phyloP scores from a whole-genome alignment of 2,797 vertebrate species.

The Enteromius argenteus region DNA sequence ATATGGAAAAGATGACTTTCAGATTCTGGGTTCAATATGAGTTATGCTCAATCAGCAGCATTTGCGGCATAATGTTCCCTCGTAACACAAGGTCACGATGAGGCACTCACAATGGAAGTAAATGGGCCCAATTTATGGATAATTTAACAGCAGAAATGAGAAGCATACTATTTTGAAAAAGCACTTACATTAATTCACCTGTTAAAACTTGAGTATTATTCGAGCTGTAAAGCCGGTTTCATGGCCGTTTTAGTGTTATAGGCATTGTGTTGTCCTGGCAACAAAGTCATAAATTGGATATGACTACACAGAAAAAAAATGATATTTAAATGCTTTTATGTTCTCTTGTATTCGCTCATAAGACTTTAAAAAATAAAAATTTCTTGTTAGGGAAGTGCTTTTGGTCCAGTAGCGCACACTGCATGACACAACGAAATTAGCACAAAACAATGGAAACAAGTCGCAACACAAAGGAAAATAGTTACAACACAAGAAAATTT shows the following conservation, averaged over 20 bases:
- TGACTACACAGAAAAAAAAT: neutral
- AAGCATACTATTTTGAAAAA: neutral
- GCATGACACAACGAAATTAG: too few species aligned
- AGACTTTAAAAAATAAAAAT: neutral
- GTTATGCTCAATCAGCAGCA: constrained; percentile 31
- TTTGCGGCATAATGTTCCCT: neutral
- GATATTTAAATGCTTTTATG: neutral
- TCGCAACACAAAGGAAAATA: too few species aligned
- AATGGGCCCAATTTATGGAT: neutral
- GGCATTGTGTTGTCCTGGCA: neutral
- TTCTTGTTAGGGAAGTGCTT: neutral
- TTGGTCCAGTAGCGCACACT: neutral
- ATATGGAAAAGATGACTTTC: constrained; percentile 43
- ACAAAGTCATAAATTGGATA: constrained; percentile 2
- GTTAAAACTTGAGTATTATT: neutral
- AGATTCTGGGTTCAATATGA: constrained; percentile 41
- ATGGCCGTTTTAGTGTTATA: neutral
- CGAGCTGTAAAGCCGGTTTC: neutral
- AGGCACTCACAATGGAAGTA: neutral
- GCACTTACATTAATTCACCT: neutral
- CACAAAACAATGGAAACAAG: too few species aligned
- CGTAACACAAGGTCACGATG: neutral
- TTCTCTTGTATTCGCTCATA: neutral
- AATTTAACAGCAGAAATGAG: neutral
- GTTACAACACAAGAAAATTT: too few species aligned